A percentile compares a stretch with the other conserved stretches of the same genome.
These are phyloP conservation scores for Drosophila nikananu DNA, from an alignment of 1,140 invertebrate genomes.

Conservation along the genomic window DNA sequence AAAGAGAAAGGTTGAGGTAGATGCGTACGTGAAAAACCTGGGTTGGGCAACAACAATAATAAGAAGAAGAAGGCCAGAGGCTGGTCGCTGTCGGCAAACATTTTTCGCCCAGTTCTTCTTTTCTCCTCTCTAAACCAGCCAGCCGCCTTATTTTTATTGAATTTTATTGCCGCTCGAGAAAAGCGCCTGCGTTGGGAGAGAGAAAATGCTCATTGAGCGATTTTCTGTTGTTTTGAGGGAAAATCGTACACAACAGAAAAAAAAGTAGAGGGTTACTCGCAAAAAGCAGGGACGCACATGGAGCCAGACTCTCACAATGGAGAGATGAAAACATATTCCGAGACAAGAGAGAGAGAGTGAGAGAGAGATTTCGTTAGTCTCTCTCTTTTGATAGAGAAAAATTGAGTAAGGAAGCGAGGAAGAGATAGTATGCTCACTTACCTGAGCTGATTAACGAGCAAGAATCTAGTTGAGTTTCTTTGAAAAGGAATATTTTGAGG, in stretches of 20 bases:
- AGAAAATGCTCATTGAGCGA: slow-evolving; percentile 13
- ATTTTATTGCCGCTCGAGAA: slow-evolving; percentile 61
- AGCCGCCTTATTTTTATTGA: slow-evolving; percentile 66
- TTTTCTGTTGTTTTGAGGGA: slow-evolving; percentile 10
- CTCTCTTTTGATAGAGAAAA: neutral
- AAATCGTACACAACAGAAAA: neutral
- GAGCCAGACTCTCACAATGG: neutral
- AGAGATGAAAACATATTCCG: neutral
- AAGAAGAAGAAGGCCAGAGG: slow-evolving; percentile 33
- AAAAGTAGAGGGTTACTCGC: neutral
- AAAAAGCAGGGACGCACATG: slow-evolving; percentile 1
- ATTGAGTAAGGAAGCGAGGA: neutral
- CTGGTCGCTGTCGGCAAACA: slow-evolving; percentile 69
- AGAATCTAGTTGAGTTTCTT: neutral
- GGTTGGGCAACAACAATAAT: slow-evolving; percentile 2
- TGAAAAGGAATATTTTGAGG: neutral
- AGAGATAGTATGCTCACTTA: neutral
- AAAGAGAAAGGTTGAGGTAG: neutral
- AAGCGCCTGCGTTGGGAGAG: slow-evolving; percentile 48
- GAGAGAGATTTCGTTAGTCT: neutral
- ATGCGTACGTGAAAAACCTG: slow-evolving; percentile 3
- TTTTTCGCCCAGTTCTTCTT: slow-evolving; percentile 10
- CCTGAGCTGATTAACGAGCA: neutral
- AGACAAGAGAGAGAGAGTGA: neutral
- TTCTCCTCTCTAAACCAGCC: neutral